Base-by-base conservation (phyloP, 1,140 invertebrate genomes). In the Papilio polyxenes region DNA sequence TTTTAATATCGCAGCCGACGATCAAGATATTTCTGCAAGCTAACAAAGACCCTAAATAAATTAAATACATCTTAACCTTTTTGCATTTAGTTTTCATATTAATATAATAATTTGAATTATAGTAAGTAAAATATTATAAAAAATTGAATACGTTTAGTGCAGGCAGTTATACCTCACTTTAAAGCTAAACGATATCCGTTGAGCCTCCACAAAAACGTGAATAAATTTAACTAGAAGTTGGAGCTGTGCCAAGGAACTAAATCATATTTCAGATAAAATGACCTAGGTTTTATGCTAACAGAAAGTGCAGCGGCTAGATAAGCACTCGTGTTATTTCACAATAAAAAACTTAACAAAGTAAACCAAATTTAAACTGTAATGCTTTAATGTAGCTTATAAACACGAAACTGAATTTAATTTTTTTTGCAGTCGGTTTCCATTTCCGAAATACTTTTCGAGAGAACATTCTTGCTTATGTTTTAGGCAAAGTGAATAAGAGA, bases 241-340 rank as follows among this genome's bases (percentile, higher is more conserved):
- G 75, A 53, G 7, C n/a, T 53, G 20, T 5, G 75, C 75, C 75
- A 77, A 77, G 48, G 49, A 53, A 77, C 49, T 76, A 51, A 77
- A 77, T 77, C 75, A 77, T 77, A 77, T 77, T 77, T 53, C 48
- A 77, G 75, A 77, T 77, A 51, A 76, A 17, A 53, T 53, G 75
- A 77, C 44, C 75, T 77, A 77, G 75, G 75, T 77, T 75, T 75
- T 75, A 75, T 75, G 49, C 75, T 51, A 75, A 49, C 44, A n/a
- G 49, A 77, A 77, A 77, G 75, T 77, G 49, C 23, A 31, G 23
- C 75, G 48, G 75, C 75, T 49, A 77, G 75, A 77, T 77, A 77
- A 77, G 75, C 49, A 20, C 15, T 53, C 49, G 75, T 77, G 75
- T 9, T 53, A 77, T 51, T 77, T 56, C 20, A 53, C 48, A 77